phyloP scores from a whole-genome alignment of 2,113 vertebrate species.

The Zosterops lateralis region DNA sequence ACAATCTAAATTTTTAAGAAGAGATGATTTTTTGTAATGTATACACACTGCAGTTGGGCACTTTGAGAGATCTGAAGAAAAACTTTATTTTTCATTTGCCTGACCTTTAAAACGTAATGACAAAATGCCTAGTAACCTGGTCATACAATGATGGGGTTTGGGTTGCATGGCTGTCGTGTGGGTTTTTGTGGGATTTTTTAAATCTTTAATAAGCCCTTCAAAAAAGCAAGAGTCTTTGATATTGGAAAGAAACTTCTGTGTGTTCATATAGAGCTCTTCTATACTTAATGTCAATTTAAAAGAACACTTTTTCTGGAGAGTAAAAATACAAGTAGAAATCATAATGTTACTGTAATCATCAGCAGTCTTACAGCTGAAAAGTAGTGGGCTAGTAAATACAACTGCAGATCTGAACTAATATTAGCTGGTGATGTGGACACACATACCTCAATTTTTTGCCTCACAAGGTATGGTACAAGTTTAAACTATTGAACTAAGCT shows the following conservation, averaged over 20 bases:
- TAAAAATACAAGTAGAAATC: neutral
- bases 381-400: neutral
- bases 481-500: conserved; percentile 57
- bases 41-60: neutral
- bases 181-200: fast-evolving
- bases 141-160: neutral
- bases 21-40: neutral
- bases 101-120: neutral
- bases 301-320: neutral
- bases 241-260: neutral
- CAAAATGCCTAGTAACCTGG: neutral
- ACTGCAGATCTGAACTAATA: conserved; percentile 8
- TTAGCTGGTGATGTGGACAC: conserved; percentile 44
- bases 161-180: neutral
- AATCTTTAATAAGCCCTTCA: neutral
- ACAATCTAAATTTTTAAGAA: neutral
- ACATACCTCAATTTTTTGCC: conserved; percentile 36
- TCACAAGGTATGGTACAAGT: conserved; percentile 52
- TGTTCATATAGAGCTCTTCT: neutral
- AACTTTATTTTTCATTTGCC: neutral
- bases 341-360: neutral
- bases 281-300: neutral
- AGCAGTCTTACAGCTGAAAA: neutral
- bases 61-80: neutral
- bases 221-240: neutral